Evolutionary conservation across 2,797 vertebrate genomes (phyloP).

Genomic region (Hylomyscus alleni): DNA sequence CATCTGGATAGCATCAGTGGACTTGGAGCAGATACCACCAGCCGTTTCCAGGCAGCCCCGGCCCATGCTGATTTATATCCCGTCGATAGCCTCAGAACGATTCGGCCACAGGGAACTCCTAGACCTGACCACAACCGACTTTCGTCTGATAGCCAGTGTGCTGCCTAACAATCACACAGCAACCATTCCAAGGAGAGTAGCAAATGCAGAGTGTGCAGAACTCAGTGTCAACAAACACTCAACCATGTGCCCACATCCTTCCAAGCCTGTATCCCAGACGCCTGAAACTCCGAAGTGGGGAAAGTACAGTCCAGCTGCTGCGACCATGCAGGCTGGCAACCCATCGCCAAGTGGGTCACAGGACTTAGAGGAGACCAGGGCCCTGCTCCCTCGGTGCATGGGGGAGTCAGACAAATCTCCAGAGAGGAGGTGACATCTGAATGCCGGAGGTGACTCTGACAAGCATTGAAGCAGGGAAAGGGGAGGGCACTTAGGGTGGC

Average conservation of each 20-base stretch:
- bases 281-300: neutral
- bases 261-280: neutral
- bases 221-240: neutral
- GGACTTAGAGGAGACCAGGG: neutral
- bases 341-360: neutral
- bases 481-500: rapidly evolving
- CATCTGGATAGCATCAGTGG: constrained; percentile 71
- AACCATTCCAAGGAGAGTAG: neutral
- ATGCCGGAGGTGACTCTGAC: neutral
- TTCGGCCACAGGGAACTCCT: neutral
- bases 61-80: constrained; percentile 40
- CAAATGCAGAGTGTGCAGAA: neutral
- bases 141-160: constrained; percentile 39
- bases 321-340: neutral
- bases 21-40: neutral
- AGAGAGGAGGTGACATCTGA: neutral
- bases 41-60: neutral
- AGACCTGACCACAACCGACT: constrained; percentile 23
- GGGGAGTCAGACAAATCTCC: neutral
- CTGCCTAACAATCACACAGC: neutral
- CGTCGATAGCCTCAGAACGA: neutral
- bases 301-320: neutral
- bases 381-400: neutral
- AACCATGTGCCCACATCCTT: neutral
- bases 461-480: neutral